Percentiles rank a stretch among this genome's conserved stretches.
These are phyloP conservation scores for Lomographa bimaculata DNA, from an alignment of 2,888 invertebrate genomes.

Conservation along the genomic window DNA sequence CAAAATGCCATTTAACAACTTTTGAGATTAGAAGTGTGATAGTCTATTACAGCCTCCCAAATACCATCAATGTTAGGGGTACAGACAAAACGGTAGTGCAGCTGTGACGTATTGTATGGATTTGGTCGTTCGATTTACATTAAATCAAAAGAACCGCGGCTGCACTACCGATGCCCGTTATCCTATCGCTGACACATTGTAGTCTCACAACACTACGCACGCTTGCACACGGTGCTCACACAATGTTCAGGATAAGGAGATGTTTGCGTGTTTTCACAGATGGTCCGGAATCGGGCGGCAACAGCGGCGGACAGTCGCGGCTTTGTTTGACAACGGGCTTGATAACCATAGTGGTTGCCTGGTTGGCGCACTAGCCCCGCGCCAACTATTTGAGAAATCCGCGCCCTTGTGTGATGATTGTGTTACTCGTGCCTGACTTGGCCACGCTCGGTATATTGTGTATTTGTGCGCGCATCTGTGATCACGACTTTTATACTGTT, in stretches of 20 bases:
- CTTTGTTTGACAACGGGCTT: constrained; percentile 25
- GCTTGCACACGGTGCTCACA: constrained; percentile 22
- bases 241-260: constrained; percentile 33
- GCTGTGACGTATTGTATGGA: too few species aligned
- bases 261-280: constrained; percentile 40
- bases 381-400: constrained; percentile 74
- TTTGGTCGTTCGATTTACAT: too few species aligned
- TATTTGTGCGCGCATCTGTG: constrained; percentile 73
- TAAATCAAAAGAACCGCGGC: too few species aligned
- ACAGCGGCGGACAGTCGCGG: constrained; percentile 40
- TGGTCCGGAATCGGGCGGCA: constrained; percentile 45
- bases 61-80: too few species aligned
- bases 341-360: constrained; percentile 37
- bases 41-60: too few species aligned
- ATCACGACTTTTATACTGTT: constrained; percentile 73
- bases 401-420: constrained; percentile 43
- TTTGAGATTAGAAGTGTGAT: too few species aligned
- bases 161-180: too few species aligned
- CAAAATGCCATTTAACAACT: too few species aligned
- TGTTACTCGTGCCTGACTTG: constrained; percentile 66
- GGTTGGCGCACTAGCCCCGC: constrained; percentile 40
- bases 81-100: too few species aligned
- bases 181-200: too few species aligned
- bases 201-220: too few species aligned
- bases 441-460: constrained; percentile 70